phyloP scores from a whole-genome alignment of 2,113 vertebrate species.

The Grus americana region DNA sequence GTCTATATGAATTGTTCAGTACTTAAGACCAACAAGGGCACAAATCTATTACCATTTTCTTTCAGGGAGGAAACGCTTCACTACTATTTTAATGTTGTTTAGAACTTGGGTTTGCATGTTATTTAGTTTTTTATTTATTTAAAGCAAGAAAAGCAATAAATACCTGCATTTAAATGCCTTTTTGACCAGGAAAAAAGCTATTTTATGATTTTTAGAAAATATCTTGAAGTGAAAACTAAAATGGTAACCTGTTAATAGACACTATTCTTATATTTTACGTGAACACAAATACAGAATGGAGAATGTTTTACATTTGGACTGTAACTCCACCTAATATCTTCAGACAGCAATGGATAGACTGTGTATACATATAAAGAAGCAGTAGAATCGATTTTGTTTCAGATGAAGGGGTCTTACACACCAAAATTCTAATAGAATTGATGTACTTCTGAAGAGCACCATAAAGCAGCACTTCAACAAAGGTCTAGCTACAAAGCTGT shows the following conservation, averaged over 20 bases:
- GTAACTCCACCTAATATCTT: background rate
- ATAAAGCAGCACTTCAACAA: background rate
- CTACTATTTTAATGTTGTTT: background rate
- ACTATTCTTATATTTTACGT: background rate
- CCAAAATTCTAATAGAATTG: background rate
- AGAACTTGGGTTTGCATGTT: background rate
- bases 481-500: background rate
- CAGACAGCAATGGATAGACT: background rate
- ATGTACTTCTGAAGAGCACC: background rate
- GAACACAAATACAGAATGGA: background rate
- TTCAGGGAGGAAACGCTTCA: background rate
- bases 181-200: background rate
- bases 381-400: background rate
- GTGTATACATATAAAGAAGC: background rate
- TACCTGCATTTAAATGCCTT: background rate
- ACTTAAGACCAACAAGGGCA: background rate
- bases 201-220: background rate
- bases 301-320: background rate
- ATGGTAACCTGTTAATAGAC: background rate
- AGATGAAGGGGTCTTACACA: background rate
- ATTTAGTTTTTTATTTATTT: background rate
- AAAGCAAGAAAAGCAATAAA: background rate
- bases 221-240: background rate
- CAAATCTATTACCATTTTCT: background rate
- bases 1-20: background rate